A percentile compares a stretch with the other conserved stretches of the same genome.
phyloP scores from a whole-genome alignment of 2,888 invertebrate genomes.

The Nesidiocoris tenuis region DNA sequence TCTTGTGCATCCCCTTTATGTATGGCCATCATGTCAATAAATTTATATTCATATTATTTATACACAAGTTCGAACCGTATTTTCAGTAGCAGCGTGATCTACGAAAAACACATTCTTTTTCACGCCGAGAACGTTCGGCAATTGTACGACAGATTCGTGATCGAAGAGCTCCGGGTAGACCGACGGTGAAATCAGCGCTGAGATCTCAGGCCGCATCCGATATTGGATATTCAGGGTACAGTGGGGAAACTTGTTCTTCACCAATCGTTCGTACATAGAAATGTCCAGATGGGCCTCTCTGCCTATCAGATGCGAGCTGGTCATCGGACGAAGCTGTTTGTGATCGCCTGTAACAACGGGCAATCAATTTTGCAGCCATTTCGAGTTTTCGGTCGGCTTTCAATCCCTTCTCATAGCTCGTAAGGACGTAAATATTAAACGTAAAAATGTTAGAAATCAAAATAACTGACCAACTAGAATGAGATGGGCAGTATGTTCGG shows the following conservation, averaged over 20 bases:
- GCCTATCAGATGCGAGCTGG: conserved; percentile 57
- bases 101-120: conserved; percentile 67
- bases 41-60: background rate
- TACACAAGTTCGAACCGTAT: background rate
- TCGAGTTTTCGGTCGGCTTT: too few species aligned
- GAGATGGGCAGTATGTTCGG: conserved; percentile 71
- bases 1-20: too few species aligned
- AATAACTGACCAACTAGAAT: conserved; percentile 69
- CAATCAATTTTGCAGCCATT: too few species aligned
- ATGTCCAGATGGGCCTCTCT: conserved; percentile 57
- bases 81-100: conserved; percentile 56
- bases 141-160: conserved; percentile 61
- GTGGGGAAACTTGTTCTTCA: conserved; percentile 56
- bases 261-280: conserved; percentile 60
- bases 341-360: conserved; percentile 48
- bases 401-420: too few species aligned
- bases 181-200: conserved; percentile 58
- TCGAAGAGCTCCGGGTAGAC: conserved; percentile 67
- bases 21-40: too few species aligned
- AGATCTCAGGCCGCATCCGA: conserved; percentile 59
- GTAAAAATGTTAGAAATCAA: background rate
- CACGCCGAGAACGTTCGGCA: conserved; percentile 64
- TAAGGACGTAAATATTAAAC: background rate
- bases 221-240: conserved; percentile 57
- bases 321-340: conserved; percentile 57